phyloP scores from a whole-genome alignment of 2,113 vertebrate genomes.

The Trinectes maculatus region DNA sequence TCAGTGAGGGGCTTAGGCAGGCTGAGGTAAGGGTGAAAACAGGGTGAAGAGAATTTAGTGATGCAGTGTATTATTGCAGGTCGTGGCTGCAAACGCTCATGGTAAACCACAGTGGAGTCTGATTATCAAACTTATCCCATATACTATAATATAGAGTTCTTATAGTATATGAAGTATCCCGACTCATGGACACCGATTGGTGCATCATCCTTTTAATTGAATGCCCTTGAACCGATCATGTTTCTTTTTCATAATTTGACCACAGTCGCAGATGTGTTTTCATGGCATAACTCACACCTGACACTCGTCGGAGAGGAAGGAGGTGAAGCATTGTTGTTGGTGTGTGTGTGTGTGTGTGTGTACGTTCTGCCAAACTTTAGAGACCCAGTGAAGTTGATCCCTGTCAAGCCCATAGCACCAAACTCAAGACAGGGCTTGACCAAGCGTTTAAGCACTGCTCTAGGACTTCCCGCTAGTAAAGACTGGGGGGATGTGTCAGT shows the following conservation, averaged over 20 bases:
- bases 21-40: slow-evolving; percentile 52
- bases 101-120: slow-evolving; percentile 8
- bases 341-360: slow-evolving; percentile 4
- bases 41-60: slow-evolving; percentile 26
- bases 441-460: slow-evolving; percentile 71
- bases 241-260: slow-evolving; percentile 29
- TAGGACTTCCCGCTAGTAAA: slow-evolving; percentile 61
- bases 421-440: slow-evolving; percentile 70
- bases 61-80: slow-evolving; percentile 45
- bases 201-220: slow-evolving; percentile 9
- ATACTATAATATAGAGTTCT: too few species aligned
- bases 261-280: slow-evolving; percentile 51
- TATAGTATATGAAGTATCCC: too few species aligned
- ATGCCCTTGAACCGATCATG: slow-evolving; percentile 8
- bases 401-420: slow-evolving; percentile 65
- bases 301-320: background rate
- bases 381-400: slow-evolving; percentile 66
- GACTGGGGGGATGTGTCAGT: slow-evolving; percentile 70
- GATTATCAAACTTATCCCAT: background rate
- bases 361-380: slow-evolving; percentile 31
- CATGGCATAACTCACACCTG: slow-evolving; percentile 34
- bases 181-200: slow-evolving; percentile 9
- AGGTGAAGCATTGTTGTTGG: background rate
- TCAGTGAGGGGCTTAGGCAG: slow-evolving; percentile 50
- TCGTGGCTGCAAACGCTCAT: slow-evolving; percentile 31